Evolutionary conservation across 1,140 invertebrate species (phyloP), one percentile per base, ranked within the genome.

Genomic region (Drosophila pallidifrons): DNA sequence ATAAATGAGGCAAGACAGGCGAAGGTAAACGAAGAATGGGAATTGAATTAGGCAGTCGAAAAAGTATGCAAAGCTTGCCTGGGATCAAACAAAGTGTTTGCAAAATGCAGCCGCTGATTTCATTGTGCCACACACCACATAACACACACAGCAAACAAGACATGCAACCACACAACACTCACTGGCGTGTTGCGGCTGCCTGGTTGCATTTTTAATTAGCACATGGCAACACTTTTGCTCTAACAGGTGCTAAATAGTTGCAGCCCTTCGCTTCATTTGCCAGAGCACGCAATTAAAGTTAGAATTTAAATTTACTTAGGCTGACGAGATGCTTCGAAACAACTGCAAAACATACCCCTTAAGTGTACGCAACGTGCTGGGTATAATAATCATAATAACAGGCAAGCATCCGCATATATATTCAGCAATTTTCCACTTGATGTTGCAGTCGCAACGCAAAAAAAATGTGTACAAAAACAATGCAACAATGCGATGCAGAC

Each of bases 341-440:
- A 70, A 25, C 10, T 32, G 30, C 13, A 59, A 13, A 25, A n/a
- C 30, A 60, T 41, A 45, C 47, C 16, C 28, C 11, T 41, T 28
- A 3, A 8, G 13, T 38, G 32, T 8, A 7, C n/a, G 3, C 15
- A 54, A 54, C 32, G 20, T 60, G 11, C 43, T 10, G 55, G 65
- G 55, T 74, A 61, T 54, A 8, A 41, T 30, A 15, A 16, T 30
- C 16, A 30, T n/a, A 59, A 59, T 16, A 51, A 16, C 47, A 59
- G 65, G 45, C 55, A 66, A 67, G 46, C 52, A 35, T 51, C 41
- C 47, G 38, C 57, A 38, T 54, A 57, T 59, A 63, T 54, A 75
- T 79, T 78, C 77, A 78, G 75, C 74, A 90, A 91, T 91, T 91
- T 91, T 91, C 85, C 75, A 90, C 89, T 89, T 87, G 77, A 87